Conservation (phyloP, 2,888 invertebrate species). For the Drosophila monieri region DNA sequence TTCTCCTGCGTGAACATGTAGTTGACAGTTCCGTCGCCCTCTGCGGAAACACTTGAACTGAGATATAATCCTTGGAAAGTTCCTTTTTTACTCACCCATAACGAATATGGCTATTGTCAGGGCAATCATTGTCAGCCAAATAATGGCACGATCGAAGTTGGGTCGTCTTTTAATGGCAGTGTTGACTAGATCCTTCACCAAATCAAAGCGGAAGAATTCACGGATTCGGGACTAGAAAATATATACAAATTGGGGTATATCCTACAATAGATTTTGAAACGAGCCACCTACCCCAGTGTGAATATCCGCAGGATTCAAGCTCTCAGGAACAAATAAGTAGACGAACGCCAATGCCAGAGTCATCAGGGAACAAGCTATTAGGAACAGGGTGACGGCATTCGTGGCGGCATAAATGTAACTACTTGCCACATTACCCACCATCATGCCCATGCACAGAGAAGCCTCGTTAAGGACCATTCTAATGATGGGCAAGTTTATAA, state of each 20-base stretch:
- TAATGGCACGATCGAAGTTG: slow-evolving; percentile 82
- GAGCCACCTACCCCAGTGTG: slow-evolving; percentile 67
- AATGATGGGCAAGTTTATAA: slow-evolving; percentile 46
- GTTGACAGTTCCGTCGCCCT: slow-evolving; percentile 84
- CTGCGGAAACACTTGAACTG: slow-evolving; percentile 40
- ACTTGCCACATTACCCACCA: slow-evolving; percentile 87
- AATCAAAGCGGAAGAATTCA: slow-evolving; percentile 81
- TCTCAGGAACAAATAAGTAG: slow-evolving; percentile 80
- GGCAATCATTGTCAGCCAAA: slow-evolving; percentile 82
- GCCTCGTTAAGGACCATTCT: slow-evolving; percentile 88
- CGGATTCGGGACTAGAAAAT: slow-evolving; percentile 74
- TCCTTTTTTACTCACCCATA: slow-evolving; percentile 70
- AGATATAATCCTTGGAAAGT: not conserved
- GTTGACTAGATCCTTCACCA: slow-evolving; percentile 81
- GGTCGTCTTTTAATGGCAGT: slow-evolving; percentile 81
- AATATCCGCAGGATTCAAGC: slow-evolving; percentile 73
- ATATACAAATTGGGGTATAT: not conserved
- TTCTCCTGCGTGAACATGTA: slow-evolving; percentile 84
- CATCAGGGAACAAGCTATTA: slow-evolving; percentile 68
- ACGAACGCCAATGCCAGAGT: slow-evolving; percentile 77
- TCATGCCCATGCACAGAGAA: slow-evolving; percentile 86
- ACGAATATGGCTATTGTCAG: slow-evolving; percentile 81
- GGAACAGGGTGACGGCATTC: slow-evolving; percentile 75
- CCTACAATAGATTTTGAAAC: not conserved
- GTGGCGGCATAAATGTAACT: slow-evolving; percentile 85